Evolutionary conservation across 2,888 invertebrate species (phyloP), one percentile per base, ranked within the genome.

Genomic region (Sarcophaga rosellei): DNA sequence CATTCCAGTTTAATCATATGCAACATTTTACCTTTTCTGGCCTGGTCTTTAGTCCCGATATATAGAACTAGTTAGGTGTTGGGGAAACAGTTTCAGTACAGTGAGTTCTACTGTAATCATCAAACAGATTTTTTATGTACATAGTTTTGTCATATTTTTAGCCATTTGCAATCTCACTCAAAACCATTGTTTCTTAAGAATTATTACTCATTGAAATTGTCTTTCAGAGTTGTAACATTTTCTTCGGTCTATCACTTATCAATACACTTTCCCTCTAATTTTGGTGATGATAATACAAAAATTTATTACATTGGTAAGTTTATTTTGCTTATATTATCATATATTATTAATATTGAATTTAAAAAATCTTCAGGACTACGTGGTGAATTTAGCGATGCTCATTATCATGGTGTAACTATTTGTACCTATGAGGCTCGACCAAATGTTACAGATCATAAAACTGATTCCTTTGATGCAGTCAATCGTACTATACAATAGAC

Each of bases 351-450:
- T 45, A 35, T 47, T 53, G n/a, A 25, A 44, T 62, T 12, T n/a
- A 15, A 45, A 47, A 15, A 53, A 53, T 15, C 1, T 53, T 53
- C 23, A 93, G 93, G 93, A 15, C 94, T 99, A 63, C 96, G 96
- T 92, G 99, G 99, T 25, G 99, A 99, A 94, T 99, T 97, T 94
- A 95, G 95, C 15, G 96, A 96, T 91, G 96, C 95, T 0, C 97
- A 97, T 90, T 94, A 96, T 88, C 98, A 98, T 92, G 98, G 98
- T 73, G 97, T 99, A 0, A 97, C 97, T 3, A 97, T 99, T 90
- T 97, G 98, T 91, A 96, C 96, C 72, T 99, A 99, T 93, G 99
- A 99, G 94, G 94, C 96, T 0, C 94, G 95, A 82, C 97, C 99
- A 20, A 98, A 97, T 93, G 94, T 97, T 15, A 94, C 96, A 62